Percentiles rank a stretch among this genome's conserved stretches.
These are phyloP conservation scores for Oncopodura yosiiana DNA, from an alignment of 1,140 invertebrate species.

Conservation along the genomic window DNA sequence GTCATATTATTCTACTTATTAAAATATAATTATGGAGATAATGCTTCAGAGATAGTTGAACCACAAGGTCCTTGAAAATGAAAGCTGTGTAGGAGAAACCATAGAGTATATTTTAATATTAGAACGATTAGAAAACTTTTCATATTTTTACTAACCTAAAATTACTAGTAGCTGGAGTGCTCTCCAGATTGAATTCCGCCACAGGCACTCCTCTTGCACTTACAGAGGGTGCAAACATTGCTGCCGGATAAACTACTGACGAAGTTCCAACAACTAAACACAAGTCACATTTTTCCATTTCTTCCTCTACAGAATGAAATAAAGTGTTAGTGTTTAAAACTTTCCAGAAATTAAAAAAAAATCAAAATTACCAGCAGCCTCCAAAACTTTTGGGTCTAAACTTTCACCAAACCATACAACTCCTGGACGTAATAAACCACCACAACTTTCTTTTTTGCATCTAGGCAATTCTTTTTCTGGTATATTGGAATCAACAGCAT, in stretches of 20 bases:
- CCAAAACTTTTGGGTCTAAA: slow-evolving; percentile 54
- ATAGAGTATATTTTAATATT: slow-evolving; percentile 20
- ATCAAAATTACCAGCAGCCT: slow-evolving; percentile 49
- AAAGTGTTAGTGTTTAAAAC: neutral
- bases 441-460: slow-evolving; percentile 55
- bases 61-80: slow-evolving; percentile 69
- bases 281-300: slow-evolving; percentile 63
- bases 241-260: slow-evolving; percentile 82
- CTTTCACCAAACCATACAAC: slow-evolving; percentile 87
- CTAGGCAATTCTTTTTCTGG: slow-evolving; percentile 57
- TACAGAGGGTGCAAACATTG: slow-evolving; percentile 77
- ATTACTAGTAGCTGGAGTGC: slow-evolving; percentile 56
- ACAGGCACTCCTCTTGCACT: slow-evolving; percentile 66
- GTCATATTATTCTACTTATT: too few relatives aligned
- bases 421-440: slow-evolving; percentile 65
- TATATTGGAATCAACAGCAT: slow-evolving; percentile 48
- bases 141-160: slow-evolving; percentile 50
- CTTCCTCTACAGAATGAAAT: slow-evolving; percentile 43
- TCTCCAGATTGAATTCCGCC: slow-evolving; percentile 81
- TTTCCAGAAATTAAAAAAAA: neutral
- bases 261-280: slow-evolving; percentile 79
- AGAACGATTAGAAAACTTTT: slow-evolving; percentile 15
- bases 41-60: slow-evolving; percentile 54
- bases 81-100: slow-evolving; percentile 46
- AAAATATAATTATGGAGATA: neutral